phyloP scores from a whole-genome alignment of 1,140 invertebrate species.

The Drosophila subpulchrella region DNA sequence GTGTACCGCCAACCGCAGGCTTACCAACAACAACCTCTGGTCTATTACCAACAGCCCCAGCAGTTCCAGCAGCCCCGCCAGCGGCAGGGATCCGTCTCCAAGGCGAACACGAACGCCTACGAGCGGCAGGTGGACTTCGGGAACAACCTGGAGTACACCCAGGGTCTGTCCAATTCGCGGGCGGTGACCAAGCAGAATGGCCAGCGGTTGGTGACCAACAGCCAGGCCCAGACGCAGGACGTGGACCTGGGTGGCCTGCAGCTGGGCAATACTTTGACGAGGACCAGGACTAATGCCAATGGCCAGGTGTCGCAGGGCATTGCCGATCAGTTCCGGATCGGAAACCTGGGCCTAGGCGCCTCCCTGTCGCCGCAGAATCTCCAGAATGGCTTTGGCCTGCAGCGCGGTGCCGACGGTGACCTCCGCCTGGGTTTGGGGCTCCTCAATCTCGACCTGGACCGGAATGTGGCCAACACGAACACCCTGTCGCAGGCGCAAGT shows the following conservation, averaged over 20 bases:
- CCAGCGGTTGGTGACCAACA: slow-evolving; percentile 60
- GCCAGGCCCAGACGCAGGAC: slow-evolving; percentile 61
- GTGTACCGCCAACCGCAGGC: slow-evolving; percentile 12
- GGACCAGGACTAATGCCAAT: slow-evolving; percentile 64
- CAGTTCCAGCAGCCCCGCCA: slow-evolving; percentile 7
- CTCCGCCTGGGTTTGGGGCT: slow-evolving; percentile 62
- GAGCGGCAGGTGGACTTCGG: slow-evolving; percentile 73
- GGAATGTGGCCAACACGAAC: slow-evolving; percentile 50
- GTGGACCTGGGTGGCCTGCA: slow-evolving; percentile 67
- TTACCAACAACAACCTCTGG: slow-evolving; percentile 12
- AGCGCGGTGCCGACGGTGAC: slow-evolving; percentile 65
- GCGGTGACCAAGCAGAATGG: slow-evolving; percentile 72
- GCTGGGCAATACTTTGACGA: slow-evolving; percentile 73
- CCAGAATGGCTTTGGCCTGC: slow-evolving; percentile 67
- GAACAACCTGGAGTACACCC: slow-evolving; percentile 62
- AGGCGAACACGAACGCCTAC: slow-evolving; percentile 68
- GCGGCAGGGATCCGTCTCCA: slow-evolving; percentile 64
- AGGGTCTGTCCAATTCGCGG: slow-evolving; percentile 67
- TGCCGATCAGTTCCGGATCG: slow-evolving; percentile 71
- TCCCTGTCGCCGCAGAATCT: slow-evolving; percentile 70
- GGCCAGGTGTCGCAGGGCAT: slow-evolving; percentile 59
- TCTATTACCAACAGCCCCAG: slow-evolving; percentile 21
- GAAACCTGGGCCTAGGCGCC: slow-evolving; percentile 63
- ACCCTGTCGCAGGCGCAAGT: slow-evolving; percentile 64
- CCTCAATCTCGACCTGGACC: slow-evolving; percentile 67